Evolutionary conservation across 2,113 vertebrate species (phyloP), one percentile per base, ranked within the genome.

Genomic region (Ifrita kowaldi): DNA sequence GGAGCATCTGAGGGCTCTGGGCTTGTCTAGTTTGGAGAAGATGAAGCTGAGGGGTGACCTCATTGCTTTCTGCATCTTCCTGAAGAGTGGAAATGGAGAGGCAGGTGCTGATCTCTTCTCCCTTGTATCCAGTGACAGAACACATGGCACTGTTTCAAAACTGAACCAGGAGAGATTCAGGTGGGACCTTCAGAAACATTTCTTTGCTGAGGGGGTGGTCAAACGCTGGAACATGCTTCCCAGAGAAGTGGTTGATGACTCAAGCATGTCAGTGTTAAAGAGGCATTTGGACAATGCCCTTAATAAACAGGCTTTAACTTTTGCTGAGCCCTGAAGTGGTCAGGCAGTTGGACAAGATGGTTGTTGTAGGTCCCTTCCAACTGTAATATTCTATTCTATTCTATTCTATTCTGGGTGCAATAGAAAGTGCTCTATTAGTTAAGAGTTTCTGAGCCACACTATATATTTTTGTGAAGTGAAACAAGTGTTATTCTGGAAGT

Each of bases 321-420:
- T 39, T 59, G 19, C 20, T n/a, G n/a, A n/a, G 16, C 20, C 62
- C 39, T 47, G 39, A 60, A n/a, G 16, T 26, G 16, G 20, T 47
- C 53, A 68, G 23, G 9, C 7, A 46, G 19, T 26, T 53, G 53
- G 20, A 53, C 6, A 52, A 39, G 27, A 10, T n/a, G 13, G 9
- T 17, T 0, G 0, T 44, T 65, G 13, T 35, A 75, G 37, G 15
- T 44, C 3, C 8, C 27, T 79, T 44, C 23, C n/a, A n/a, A 32
- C 2, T 47, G 19, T 24, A 63, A 10, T 65, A 10, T 42, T 30
- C 37, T 42, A 5, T 63, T 57, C 33, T 33, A 11, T 47, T 47
- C 46, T 30, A 32, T 63, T 73, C n/a, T 67, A 3, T 20, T 56
- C 11, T 41, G 6, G 5, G 6, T 6, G 10, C 23, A 68, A 67